A percentile compares a stretch with the other conserved stretches of the same genome.
These are phyloP conservation scores for Odontothrips loti DNA, from an alignment of 2,888 invertebrate species.

Conservation along the genomic window DNA sequence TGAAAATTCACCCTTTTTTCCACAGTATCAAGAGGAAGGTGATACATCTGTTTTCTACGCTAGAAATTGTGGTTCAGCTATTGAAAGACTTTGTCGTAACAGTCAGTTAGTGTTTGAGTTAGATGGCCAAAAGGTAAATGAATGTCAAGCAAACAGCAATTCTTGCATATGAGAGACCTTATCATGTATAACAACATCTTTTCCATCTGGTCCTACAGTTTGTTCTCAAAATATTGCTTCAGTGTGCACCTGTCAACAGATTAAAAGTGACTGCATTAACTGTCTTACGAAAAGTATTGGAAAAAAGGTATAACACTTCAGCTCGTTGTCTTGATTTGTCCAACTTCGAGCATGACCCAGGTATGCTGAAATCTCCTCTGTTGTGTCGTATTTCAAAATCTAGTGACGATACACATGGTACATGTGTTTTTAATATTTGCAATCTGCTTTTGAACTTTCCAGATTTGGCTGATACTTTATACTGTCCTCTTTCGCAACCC, in stretches of 20 bases:
- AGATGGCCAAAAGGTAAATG: not conserved
- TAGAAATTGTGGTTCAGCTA: conserved; percentile 2
- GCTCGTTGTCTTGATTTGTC: not conserved
- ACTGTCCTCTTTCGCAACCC: not conserved
- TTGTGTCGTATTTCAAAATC: no score
- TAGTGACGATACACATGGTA: no score
- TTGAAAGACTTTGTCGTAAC: conserved; percentile 1
- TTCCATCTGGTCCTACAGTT: not conserved
- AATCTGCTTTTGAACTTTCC: not conserved
- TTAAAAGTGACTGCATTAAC: not conserved
- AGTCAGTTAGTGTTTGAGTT: not conserved
- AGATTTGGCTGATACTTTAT: not conserved
- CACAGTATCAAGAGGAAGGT: conserved; percentile 9
- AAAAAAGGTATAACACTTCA: not conserved
- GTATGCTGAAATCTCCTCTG: not conserved
- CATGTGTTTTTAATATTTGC: no score
- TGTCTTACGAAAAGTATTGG: not conserved
- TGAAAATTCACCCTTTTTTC: not conserved
- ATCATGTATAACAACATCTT: not conserved
- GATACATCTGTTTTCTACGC: not conserved
- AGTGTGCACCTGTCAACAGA: not conserved
- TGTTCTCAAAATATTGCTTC: not conserved
- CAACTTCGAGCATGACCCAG: not conserved
- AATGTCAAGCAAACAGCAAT: not conserved
- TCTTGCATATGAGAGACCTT: not conserved